Evolutionary conservation across 2,797 vertebrate genomes (phyloP), one percentile per base, ranked within the genome.

Genomic region (Liparis tanakae): DNA sequence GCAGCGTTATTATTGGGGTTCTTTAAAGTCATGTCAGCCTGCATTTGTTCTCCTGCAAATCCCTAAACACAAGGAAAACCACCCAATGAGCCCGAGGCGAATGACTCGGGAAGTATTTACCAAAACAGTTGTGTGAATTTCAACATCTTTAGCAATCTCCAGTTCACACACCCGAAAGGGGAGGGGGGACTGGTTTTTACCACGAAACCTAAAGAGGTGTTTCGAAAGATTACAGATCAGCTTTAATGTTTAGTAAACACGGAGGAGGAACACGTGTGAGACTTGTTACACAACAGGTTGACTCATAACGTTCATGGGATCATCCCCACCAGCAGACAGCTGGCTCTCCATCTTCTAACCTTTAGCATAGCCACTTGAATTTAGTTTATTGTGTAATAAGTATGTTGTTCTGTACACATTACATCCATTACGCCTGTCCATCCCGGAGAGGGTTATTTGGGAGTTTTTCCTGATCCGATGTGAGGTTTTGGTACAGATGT

Each of bases 211-310:
- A 78, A 91, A 12, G 39, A 57, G 53, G 30, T 82, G 88, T 92
- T 94, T 88, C 85, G 91, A 94, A 93, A 93, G 85, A 67, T 83
- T 46, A 64, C 85, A 66, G 43, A 71, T 51, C 76, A 58, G 68
- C 67, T 54, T 73, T 30, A 70, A 80, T 34, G 65, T 79, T 78
- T 79, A 75, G 86, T 89, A 82, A 92, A 90, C 87, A 91, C 17
- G 53, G 6, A 37, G 17, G 43, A 61, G 43, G 37, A 54, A 14
- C 79, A 80, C n/a, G 30, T 33, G 15, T 43, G 17, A 51, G 66
- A 55, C 36, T n/a, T 14, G 74, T 83, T 64, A 76, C 68, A 79
- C 58, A 73, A 17, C 22, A 55, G 20, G 51, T 70, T 65, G 3
- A 68, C 12, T 8, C 18, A 50, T 12, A 33, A 37, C 34, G 58